Percentiles rank a stretch among this genome's conserved stretches.
Conservation (phyloP, 2,888 invertebrate species). For the Cephus rjabovi region DNA sequence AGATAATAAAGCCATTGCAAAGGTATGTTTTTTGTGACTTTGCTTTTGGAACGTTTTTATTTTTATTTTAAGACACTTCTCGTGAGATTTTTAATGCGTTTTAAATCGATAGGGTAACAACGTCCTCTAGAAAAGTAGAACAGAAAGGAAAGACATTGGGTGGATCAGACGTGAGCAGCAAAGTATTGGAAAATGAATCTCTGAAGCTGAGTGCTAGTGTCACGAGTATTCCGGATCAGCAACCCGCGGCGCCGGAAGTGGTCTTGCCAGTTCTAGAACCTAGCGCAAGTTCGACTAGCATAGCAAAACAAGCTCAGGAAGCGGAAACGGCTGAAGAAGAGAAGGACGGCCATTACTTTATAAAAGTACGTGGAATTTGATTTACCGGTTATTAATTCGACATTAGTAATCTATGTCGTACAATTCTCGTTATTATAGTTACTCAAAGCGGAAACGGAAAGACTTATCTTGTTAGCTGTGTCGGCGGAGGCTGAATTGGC, state of each 20-base stretch:
- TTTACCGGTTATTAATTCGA: neutral
- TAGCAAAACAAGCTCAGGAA: constrained; percentile 40
- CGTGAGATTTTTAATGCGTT: neutral
- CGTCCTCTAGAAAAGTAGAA: constrained; percentile 41
- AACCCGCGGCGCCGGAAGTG: constrained; percentile 67
- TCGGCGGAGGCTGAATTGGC: constrained; percentile 78
- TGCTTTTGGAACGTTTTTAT: neutral
- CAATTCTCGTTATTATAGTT: constrained; percentile 62
- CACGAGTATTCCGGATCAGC: constrained; percentile 63
- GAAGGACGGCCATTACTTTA: constrained; percentile 83
- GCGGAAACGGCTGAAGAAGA: constrained; percentile 59
- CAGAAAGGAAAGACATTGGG: constrained; percentile 33
- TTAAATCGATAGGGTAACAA: constrained; percentile 35
- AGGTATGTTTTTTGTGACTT: constrained; percentile 38
- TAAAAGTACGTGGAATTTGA: constrained; percentile 66
- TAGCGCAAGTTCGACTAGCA: constrained; percentile 50
- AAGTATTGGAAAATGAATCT: constrained; percentile 34
- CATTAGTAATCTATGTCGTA: neutral
- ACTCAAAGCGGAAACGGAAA: constrained; percentile 79
- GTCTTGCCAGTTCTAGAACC: constrained; percentile 58
- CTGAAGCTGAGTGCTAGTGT: constrained; percentile 48
- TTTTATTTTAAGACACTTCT: neutral
- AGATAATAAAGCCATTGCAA: constrained; percentile 58
- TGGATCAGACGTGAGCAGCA: constrained; percentile 16
- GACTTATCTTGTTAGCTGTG: constrained; percentile 76